Evolutionary conservation across 2,888 invertebrate genomes (phyloP).

Genomic region (Drosophila tanythrix): DNA sequence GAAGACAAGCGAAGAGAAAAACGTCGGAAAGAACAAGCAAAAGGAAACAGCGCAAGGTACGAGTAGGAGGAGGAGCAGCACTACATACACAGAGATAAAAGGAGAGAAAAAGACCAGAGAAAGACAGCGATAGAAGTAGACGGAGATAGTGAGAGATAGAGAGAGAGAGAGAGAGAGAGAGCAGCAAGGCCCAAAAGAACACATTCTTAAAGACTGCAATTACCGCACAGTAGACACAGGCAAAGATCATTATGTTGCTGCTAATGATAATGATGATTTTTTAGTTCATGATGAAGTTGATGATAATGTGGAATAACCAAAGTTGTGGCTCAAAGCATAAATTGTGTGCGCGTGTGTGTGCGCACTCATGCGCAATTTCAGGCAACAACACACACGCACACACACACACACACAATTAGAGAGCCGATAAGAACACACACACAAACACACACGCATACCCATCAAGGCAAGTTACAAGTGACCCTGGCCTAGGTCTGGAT

Average conservation of each 20-base stretch:
- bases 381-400: slow-evolving; percentile 41
- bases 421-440: slow-evolving; percentile 21
- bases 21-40: slow-evolving; percentile 33
- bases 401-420: slow-evolving; percentile 12
- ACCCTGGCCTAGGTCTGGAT: slow-evolving; percentile 63
- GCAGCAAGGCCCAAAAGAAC: slow-evolving; percentile 56
- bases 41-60: slow-evolving; percentile 37
- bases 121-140: slow-evolving; percentile 10
- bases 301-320: slow-evolving; percentile 39
- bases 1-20: slow-evolving; percentile 26
- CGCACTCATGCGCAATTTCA: slow-evolving; percentile 67
- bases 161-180: slow-evolving; percentile 8
- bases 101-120: slow-evolving; percentile 6
- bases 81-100: slow-evolving; percentile 15
- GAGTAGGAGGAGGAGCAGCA: slow-evolving; percentile 21
- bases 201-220: slow-evolving; percentile 80
- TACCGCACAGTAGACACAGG: slow-evolving; percentile 60
- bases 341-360: slow-evolving; percentile 36
- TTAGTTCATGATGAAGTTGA: not conserved
- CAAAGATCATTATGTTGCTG: slow-evolving; percentile 24
- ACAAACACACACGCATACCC: slow-evolving; percentile 11
- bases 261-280: slow-evolving; percentile 19
- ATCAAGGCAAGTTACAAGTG: slow-evolving; percentile 44
- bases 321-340: slow-evolving; percentile 52
- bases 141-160: slow-evolving; percentile 3